Percentiles rank a stretch among this genome's conserved stretches.
Conservation (phyloP, 2,888 invertebrate species). For the Scelioninae gen. 1 region DNA sequence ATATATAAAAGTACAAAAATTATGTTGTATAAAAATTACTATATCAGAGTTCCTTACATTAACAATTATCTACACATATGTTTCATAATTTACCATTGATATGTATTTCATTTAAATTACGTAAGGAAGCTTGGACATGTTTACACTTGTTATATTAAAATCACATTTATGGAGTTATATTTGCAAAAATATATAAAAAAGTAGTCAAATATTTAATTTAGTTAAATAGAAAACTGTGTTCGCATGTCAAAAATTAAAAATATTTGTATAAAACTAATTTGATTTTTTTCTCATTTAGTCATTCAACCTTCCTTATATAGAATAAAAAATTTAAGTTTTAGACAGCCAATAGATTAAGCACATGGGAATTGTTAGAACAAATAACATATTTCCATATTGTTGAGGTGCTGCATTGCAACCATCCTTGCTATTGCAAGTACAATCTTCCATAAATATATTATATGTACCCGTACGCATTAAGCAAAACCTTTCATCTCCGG, state of each 20-base stretch:
- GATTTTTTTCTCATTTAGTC: not conserved
- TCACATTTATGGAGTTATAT: not conserved
- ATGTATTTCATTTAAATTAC: constrained; percentile 5
- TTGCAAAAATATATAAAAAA: not conserved
- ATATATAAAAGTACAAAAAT: constrained; percentile 26
- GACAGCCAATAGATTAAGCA: constrained; percentile 49
- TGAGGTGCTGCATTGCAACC: constrained; percentile 91
- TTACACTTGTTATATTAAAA: too few species aligned
- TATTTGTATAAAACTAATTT: not conserved
- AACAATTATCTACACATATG: constrained; percentile 23
- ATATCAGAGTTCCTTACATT: constrained; percentile 10
- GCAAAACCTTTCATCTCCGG: constrained; percentile 95
- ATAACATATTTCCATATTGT: constrained; percentile 67
- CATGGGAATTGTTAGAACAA: constrained; percentile 29
- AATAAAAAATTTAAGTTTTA: constrained; percentile 40
- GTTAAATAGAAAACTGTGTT: not conserved
- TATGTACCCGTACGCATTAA: constrained; percentile 95
- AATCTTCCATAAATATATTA: constrained; percentile 97
- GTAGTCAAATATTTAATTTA: not conserved
- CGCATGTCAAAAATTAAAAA: not conserved
- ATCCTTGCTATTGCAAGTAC: constrained; percentile 96
- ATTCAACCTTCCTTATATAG: constrained; percentile 18
- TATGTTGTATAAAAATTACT: not conserved
- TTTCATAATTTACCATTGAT: not conserved
- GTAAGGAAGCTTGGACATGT: constrained; percentile 13